phyloP scores from a whole-genome alignment of 2,113 vertebrate species.

The Nothocercus nigrocapillus region DNA sequence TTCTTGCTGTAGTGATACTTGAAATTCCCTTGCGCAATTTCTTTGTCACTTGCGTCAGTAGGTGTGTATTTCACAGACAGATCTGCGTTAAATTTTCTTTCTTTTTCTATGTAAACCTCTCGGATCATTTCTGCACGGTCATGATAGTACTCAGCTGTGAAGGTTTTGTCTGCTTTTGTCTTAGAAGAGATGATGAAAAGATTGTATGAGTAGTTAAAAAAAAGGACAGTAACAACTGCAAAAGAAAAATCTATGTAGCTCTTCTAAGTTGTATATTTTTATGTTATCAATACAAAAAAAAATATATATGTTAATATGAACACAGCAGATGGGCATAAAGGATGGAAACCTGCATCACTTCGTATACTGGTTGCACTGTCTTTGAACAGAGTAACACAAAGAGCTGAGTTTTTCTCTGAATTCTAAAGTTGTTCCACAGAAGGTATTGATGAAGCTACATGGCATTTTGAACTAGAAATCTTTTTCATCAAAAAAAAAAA shows the following conservation, averaged over 20 bases:
- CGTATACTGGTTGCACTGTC: background rate
- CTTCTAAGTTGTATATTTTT: background rate
- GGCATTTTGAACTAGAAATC: no score
- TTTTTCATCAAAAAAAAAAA: background rate
- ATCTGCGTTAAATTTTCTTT: background rate
- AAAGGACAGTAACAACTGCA: background rate
- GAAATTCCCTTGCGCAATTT: accelerated
- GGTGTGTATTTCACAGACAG: slow-evolving; percentile 79
- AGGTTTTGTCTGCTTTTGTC: slow-evolving; percentile 83
- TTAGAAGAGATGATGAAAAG: slow-evolving; percentile 55
- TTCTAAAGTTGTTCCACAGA: background rate
- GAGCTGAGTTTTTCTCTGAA: background rate
- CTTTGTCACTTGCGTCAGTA: background rate
- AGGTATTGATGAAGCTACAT: background rate
- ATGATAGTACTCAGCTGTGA: slow-evolving; percentile 80
- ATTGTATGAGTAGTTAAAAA: background rate
- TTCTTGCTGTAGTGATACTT: background rate
- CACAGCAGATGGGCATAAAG: background rate
- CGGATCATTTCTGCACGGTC: slow-evolving; percentile 71
- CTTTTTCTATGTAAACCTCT: slow-evolving; percentile 68
- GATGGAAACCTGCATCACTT: background rate
- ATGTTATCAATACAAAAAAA: background rate
- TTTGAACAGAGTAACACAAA: background rate
- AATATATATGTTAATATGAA: background rate
- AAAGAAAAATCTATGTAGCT: background rate